Conservation (phyloP, 2,888 invertebrate species). For the Yponomeuta malinellus region DNA sequence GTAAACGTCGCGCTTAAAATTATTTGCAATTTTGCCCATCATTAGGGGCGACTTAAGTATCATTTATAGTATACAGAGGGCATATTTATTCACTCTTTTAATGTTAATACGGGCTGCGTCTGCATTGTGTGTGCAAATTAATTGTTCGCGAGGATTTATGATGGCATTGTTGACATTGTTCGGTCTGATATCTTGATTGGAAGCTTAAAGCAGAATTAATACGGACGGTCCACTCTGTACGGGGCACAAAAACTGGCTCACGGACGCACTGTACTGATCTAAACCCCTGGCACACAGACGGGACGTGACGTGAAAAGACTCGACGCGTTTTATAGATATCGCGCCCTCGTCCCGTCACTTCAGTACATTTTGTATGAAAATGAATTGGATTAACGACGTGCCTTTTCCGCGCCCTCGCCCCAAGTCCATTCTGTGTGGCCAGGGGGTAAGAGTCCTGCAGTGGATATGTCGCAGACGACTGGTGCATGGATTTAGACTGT, state of each 20-base stretch:
- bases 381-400: too few species aligned
- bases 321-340: too few species aligned
- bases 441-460: too few species aligned
- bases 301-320: too few species aligned
- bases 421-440: too few species aligned
- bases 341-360: too few species aligned
- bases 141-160: background rate
- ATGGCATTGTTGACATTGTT: background rate
- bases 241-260: background rate
- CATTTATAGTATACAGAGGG: background rate
- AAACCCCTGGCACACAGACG: too few species aligned
- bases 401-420: too few species aligned
- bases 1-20: slow-evolving; percentile 5
- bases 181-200: slow-evolving; percentile 1
- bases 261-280: too few species aligned
- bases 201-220: background rate
- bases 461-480: too few species aligned
- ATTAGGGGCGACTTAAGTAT: slow-evolving; percentile 7
- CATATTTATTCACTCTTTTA: slow-evolving; percentile 6
- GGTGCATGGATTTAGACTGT: too few species aligned
- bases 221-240: background rate
- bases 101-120: background rate
- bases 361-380: too few species aligned
- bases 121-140: slow-evolving; percentile 1
- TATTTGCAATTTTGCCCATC: slow-evolving; percentile 5